Percentiles rank a stretch among this genome's conserved stretches.
Conservation (phyloP, 2,113 vertebrate species). For the Sapajus apella region DNA sequence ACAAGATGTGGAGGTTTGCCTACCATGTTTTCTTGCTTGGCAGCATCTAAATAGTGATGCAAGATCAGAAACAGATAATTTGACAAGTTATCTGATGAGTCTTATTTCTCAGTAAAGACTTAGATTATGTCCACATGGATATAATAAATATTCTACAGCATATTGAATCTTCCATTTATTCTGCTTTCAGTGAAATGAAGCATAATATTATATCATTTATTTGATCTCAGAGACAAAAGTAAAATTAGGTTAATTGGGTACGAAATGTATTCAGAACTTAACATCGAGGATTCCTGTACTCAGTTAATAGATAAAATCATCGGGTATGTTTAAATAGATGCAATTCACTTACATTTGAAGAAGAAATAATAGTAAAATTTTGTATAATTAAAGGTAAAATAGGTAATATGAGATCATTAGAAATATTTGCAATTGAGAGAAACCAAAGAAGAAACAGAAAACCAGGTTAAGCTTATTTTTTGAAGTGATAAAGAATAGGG, state of each 20-base stretch:
- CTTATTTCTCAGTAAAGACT: neutral
- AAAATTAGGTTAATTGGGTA: neutral
- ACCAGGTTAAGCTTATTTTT: neutral
- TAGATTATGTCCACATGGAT: neutral
- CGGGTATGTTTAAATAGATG: neutral
- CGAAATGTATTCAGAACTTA: neutral
- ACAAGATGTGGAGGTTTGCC: neutral
- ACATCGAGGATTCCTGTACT: neutral
- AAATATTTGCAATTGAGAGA: neutral
- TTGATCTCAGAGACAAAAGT: neutral
- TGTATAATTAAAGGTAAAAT: neutral
- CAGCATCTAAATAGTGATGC: neutral
- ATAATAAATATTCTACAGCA: neutral
- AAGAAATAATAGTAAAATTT: neutral
- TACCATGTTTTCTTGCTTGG: neutral
- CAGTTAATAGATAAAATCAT: constrained; percentile 25
- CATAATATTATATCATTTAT: neutral
- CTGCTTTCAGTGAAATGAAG: neutral
- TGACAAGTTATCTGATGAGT: neutral
- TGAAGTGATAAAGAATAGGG: neutral
- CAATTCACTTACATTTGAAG: neutral
- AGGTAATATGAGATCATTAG: neutral
- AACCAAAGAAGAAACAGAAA: neutral
- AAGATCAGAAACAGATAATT: neutral
- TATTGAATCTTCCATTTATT: neutral